These are phyloP conservation scores for Avahi laniger DNA, from an alignment of 2,797 vertebrate genomes.

Conservation along the genomic window DNA sequence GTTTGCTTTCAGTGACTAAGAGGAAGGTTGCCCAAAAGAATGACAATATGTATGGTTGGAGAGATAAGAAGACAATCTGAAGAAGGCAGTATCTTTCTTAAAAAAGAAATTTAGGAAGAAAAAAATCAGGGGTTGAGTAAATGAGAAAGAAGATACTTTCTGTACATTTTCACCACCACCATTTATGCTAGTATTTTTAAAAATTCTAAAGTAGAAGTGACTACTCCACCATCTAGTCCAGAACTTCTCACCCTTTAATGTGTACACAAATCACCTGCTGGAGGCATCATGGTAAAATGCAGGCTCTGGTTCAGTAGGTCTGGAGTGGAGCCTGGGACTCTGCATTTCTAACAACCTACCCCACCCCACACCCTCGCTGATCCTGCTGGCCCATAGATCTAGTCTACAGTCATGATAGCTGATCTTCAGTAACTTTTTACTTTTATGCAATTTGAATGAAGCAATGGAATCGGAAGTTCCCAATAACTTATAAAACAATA, in stretches of 20 bases:
- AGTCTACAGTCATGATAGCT: not conserved
- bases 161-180: not conserved
- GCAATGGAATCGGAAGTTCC: not conserved
- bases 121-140: not conserved
- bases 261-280: not conserved
- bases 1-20: not conserved
- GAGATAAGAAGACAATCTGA: not conserved
- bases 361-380: not conserved
- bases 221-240: not conserved
- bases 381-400: not conserved
- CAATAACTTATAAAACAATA: not conserved
- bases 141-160: not conserved
- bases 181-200: not conserved
- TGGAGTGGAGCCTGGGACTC: not conserved
- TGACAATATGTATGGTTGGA: not conserved
- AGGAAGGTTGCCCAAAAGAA: not conserved
- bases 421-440: not conserved
- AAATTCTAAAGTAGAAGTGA: not conserved
- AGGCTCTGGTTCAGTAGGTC: not conserved
- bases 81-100: not conserved
- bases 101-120: conserved; percentile 29
- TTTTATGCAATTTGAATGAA: not conserved
- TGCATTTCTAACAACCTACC: not conserved
- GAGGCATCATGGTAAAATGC: not conserved
- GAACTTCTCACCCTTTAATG: not conserved